Evolutionary conservation across 2,113 vertebrate genomes (phyloP).

Genomic region (Calonectris borealis): DNA sequence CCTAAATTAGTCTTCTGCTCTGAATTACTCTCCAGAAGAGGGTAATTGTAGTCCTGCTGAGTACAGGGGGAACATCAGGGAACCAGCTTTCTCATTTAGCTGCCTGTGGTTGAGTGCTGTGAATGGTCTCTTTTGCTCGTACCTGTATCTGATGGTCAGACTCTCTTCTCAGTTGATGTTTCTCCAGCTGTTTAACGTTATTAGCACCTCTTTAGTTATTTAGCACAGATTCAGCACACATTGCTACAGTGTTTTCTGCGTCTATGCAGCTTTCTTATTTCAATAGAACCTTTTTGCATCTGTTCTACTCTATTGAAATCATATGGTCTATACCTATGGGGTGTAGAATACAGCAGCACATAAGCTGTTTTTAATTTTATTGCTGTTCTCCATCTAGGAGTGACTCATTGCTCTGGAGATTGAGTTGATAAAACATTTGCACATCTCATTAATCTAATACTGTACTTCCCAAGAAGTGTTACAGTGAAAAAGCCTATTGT

Average conservation of each 20-base stretch:
- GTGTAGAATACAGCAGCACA: not conserved
- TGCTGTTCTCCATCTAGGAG: not conserved
- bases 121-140: not conserved
- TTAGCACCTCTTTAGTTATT: not conserved
- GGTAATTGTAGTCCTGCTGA: not conserved
- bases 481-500: not conserved
- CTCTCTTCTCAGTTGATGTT: not conserved
- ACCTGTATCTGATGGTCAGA: not conserved
- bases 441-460: conserved; percentile 30
- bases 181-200: not conserved
- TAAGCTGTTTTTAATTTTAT: conserved; percentile 20
- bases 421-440: conserved; percentile 40
- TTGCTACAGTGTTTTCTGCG: not conserved
- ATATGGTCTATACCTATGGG: not conserved
- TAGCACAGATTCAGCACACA: not conserved
- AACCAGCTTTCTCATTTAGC: not conserved
- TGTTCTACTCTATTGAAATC: not conserved
- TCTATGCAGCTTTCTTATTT: not conserved
- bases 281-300: not conserved
- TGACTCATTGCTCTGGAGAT: conserved; percentile 47
- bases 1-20: not conserved
- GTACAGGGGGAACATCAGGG: not conserved
- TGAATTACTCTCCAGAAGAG: not conserved
- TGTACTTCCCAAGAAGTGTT: conserved; percentile 1
- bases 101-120: not conserved